Base-by-base conservation (phyloP, 2,888 invertebrate genomes). In the Dascillus cervinus region DNA sequence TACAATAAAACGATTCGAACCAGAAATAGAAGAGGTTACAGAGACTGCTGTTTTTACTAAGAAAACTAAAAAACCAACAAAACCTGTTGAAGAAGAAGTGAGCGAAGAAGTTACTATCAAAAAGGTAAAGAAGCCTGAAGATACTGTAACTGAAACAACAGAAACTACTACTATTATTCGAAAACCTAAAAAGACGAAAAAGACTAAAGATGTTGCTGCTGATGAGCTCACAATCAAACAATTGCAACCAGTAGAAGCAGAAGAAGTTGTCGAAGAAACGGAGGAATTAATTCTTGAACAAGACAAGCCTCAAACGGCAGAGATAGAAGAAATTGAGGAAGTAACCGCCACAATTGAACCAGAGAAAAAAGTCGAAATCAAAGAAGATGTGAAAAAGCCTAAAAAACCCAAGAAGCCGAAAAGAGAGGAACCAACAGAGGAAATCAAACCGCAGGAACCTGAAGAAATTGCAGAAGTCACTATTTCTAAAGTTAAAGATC, bases 11-110 rank as follows among this genome's bases (percentile, higher is more conserved):
- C 57, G 53, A 58, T 42, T 49, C 6, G 34, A 48, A 11, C 46
- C 49, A 15, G 46, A 46, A 9, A 47, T 55, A 1, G 58, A 53
- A 2, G 55, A 59, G 39, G 36, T 58, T 20, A 50, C 55, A 3
- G 49, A 41, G 32, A 44, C 65, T 11, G 69, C 70, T 50, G 73
- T 73, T 50, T 70, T 72, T 37, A 65, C 72, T 3, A 58, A 76
- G 3, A n/a, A n/a, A n/a, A n/a, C n/a, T n/a, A n/a, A n/a, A n/a
- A n/a, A n/a, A n/a, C n/a, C n/a, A n/a, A n/a, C n/a, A n/a, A 49
- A 60, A 23, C 31, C 31, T n/a, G 62, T 79, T 8, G 77, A 78
- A 45, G 39, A 32, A 27, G 30, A 27, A 23, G 29, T 10, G n/a
- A 28, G 13, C 4, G 32, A 47, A 26, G 39, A 48, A n/a, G 42